Percentiles rank a stretch among this genome's conserved stretches.
Conservation (phyloP, 35 echinoderm and acorn worm genomes). For the Stichopus chloronotus region DNA sequence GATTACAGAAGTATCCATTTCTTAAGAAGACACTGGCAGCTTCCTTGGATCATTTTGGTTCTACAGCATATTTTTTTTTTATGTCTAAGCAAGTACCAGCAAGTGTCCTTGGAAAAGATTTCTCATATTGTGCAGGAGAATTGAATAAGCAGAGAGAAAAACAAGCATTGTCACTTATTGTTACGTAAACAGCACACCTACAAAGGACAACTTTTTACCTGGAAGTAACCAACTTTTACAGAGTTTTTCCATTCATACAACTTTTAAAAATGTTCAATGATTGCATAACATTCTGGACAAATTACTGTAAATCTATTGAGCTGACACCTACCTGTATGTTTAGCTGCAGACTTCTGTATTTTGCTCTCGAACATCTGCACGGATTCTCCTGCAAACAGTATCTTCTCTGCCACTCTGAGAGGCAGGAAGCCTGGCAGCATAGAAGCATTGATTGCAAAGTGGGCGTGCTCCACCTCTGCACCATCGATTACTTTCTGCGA, state of each 20-base stretch:
- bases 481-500: slow-evolving; percentile 76
- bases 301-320: too few relatives aligned
- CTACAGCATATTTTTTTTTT: too few relatives aligned
- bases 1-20: too few relatives aligned
- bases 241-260: too few relatives aligned
- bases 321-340: slow-evolving; percentile 72
- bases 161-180: background rate
- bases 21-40: too few relatives aligned
- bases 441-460: slow-evolving; percentile 76
- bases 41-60: too few relatives aligned
- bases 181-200: background rate
- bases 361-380: slow-evolving; percentile 98
- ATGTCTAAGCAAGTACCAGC: too few relatives aligned
- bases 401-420: slow-evolving; percentile 84
- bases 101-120: too few relatives aligned
- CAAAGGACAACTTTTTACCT: background rate
- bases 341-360: slow-evolving; percentile 76
- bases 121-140: too few relatives aligned
- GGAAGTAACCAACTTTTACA: too few relatives aligned
- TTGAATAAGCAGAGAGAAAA: too few relatives aligned
- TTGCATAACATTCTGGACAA: background rate
- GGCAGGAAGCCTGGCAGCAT: slow-evolving; percentile 97
- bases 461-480: slow-evolving; percentile 52
- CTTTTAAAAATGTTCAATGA: background rate
- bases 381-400: slow-evolving; percentile 94